Base-by-base conservation (phyloP, 1,140 invertebrate species). In the Cyrtorhinus lividipennis region DNA sequence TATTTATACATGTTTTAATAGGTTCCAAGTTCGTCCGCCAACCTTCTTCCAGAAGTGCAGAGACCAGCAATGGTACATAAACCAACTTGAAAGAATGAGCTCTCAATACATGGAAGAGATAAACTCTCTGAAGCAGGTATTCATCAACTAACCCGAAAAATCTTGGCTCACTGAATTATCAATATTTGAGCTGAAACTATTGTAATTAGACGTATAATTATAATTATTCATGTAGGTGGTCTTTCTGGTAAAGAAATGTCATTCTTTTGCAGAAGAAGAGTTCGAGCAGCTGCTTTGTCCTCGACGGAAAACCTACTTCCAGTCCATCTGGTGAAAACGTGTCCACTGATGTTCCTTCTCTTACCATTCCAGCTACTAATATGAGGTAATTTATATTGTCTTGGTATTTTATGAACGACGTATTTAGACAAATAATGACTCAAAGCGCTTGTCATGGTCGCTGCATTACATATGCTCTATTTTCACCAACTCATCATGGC, bases 61-160 rank as follows among this genome's bases (percentile, higher is more conserved):
- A 66, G 92, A 95, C 76, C 90, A 93, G 70, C 88, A 93, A 71
- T 94, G 91, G 90, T 93, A 93, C 71, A 92, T 95, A 63, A 86
- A 83, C 72, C 89, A 92, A 73, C 76, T 94, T 53, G 79, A 89
- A 61, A 81, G 84, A 23, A 78, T 88, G 65, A 89, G 92, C 73
- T 82, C 84, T 72, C 88, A 92, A 71, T 84, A 88, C 68, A 78
- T 84, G 27, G 77, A 81, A 45, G 88, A 92, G 72, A 86, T 92
- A 62, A 89, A 87, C 76, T 86, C 90, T 77, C 78, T 91, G 13
- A 91, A 91, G 75, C 61, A 68, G 61, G 66, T 66, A 64, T 46
- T 46, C n/a, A n/a, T n/a, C n/a, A n/a, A n/a, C n/a, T n/a, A n/a
- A n/a, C n/a, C n/a, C n/a, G n/a, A n/a, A n/a, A n/a, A n/a, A n/a